These are phyloP conservation scores for Dasyornis broadbenti DNA, from an alignment of 2,113 vertebrate species.

Conservation along the genomic window DNA sequence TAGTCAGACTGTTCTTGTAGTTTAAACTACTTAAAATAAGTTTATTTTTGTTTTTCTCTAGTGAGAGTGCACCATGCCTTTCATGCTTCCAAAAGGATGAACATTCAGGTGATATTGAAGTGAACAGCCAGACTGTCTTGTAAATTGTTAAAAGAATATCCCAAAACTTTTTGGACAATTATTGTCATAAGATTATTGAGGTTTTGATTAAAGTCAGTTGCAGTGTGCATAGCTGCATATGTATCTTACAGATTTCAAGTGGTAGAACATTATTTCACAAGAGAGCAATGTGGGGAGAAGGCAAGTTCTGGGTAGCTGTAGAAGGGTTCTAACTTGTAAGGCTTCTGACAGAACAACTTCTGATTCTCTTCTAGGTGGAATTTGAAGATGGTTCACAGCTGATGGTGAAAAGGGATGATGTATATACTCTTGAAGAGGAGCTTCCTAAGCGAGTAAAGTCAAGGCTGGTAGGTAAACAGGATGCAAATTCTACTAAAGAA, in stretches of 20 bases:
- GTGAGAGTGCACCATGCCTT: background rate
- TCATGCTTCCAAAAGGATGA: background rate
- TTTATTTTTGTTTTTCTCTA: background rate
- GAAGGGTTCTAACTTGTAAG: background rate
- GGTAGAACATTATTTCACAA: background rate
- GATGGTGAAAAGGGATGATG: slow-evolving; percentile 93
- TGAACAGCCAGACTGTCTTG: background rate
- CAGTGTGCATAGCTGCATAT: background rate
- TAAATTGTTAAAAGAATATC: background rate
- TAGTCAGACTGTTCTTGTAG: background rate
- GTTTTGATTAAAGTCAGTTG: background rate
- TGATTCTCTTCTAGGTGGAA: slow-evolving; percentile 80
- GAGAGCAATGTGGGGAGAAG: background rate
- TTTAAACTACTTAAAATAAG: background rate
- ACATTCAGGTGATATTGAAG: background rate
- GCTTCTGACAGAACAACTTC: background rate
- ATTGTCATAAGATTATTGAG: background rate
- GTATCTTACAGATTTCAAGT: background rate
- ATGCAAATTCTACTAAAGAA: background rate
- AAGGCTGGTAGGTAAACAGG: slow-evolving; percentile 80
- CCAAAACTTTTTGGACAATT: background rate
- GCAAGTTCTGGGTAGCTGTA: background rate
- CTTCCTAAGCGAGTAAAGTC: slow-evolving; percentile 97
- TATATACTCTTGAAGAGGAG: slow-evolving; percentile 94
- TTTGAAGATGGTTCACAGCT: slow-evolving; percentile 97